Conservation (phyloP, 2,113 vertebrate genomes). For the Paramormyrops kingsleyae region DNA sequence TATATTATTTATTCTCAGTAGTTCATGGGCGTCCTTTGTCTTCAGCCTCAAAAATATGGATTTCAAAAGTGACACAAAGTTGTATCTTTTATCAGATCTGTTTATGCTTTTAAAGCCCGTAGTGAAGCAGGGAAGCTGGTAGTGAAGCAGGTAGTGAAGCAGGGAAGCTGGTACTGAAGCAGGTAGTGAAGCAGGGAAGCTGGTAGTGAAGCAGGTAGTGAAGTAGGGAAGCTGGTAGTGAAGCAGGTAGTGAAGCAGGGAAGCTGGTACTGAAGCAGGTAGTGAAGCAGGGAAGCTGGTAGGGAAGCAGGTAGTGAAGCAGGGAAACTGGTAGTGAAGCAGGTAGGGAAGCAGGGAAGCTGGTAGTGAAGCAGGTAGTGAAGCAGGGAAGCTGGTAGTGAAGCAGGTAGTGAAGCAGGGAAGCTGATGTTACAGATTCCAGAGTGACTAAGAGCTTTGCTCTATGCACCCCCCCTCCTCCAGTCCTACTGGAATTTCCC, state of each 20-base stretch:
- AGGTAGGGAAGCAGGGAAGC: too few relatives aligned
- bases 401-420: neutral
- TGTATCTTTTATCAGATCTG: neutral
- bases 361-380: too few relatives aligned
- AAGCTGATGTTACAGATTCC: neutral
- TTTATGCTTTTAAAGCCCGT: neutral
- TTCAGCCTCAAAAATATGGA: neutral
- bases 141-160: neutral
- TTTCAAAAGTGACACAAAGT: neutral
- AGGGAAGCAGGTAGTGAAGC: neutral
- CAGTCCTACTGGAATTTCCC: too few relatives aligned
- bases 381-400: too few relatives aligned
- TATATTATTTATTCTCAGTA: neutral
- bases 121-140: neutral
- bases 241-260: neutral
- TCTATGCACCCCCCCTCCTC: neutral
- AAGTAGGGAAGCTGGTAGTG: neutral
- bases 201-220: too few relatives aligned
- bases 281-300: neutral
- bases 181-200: too few relatives aligned
- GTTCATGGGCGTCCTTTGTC: neutral
- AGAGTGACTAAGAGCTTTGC: neutral
- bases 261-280: neutral
- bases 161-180: neutral
- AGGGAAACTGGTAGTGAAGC: too few relatives aligned